These are phyloP conservation scores for Tillus elongatus DNA, from an alignment of 2,888 invertebrate species.

Conservation along the genomic window DNA sequence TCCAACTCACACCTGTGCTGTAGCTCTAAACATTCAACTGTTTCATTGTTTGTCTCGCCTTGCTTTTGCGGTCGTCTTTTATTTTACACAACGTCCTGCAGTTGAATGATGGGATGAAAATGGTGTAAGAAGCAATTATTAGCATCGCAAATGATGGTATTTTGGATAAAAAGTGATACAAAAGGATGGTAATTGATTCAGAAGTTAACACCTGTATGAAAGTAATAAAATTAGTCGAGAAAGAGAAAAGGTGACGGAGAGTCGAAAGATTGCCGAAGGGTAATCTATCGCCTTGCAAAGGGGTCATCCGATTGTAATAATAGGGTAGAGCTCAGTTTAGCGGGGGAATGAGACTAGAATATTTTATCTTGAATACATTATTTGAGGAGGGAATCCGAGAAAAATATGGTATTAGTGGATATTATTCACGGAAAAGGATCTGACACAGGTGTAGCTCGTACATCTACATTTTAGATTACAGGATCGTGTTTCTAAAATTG, in stretches of 20 bases:
- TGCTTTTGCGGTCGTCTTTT: conserved; percentile 22
- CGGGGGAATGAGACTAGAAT: conserved; percentile 38
- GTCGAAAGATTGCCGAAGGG: too few species aligned
- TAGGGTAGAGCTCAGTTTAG: conserved; percentile 36
- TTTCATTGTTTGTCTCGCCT: conserved; percentile 34
- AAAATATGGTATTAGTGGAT: conserved; percentile 34
- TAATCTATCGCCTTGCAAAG: conserved; percentile 30
- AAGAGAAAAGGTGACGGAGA: too few species aligned
- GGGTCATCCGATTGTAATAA: conserved; percentile 40
- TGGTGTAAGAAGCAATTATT: conserved; percentile 20
- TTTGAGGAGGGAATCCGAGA: conserved; percentile 29
- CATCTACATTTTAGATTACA: conserved; percentile 35
- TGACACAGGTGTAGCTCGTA: conserved; percentile 32
- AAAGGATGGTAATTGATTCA: too few species aligned
- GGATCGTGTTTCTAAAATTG: conserved; percentile 20
- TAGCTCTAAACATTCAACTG: conserved; percentile 28
- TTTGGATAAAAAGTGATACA: too few species aligned
- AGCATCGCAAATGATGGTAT: conserved; percentile 27
- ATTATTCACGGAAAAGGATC: conserved; percentile 27
- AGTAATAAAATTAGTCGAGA: too few species aligned
- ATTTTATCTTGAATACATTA: conserved; percentile 39
- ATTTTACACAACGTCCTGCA: conserved; percentile 10
- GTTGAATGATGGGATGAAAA: conserved; percentile 14
- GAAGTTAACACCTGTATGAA: too few species aligned
- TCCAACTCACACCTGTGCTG: conserved; percentile 40